Evolutionary conservation across 2,797 vertebrate genomes (phyloP).

Genomic region (Tinamus major): DNA sequence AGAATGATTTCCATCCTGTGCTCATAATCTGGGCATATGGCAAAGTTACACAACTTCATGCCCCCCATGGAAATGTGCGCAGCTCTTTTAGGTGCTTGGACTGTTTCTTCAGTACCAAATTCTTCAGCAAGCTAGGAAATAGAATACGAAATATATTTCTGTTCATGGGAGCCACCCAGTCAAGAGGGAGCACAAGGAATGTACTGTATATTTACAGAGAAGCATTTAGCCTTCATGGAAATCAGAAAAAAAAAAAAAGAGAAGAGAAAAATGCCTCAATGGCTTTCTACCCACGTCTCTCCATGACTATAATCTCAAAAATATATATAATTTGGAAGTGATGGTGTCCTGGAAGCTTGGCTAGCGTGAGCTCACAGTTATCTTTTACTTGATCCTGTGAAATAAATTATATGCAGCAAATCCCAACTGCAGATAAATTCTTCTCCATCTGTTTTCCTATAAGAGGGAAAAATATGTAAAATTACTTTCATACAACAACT

Average conservation of each 20-base stretch:
- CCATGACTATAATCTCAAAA: constrained; percentile 63
- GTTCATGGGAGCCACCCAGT: constrained; percentile 71
- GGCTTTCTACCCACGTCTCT: constrained; percentile 40
- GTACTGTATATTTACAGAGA: constrained; percentile 44
- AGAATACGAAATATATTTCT: constrained; percentile 58
- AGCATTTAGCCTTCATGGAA: constrained; percentile 41
- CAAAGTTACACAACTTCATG: not conserved
- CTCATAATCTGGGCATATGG: not conserved
- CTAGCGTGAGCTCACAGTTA: constrained; percentile 54
- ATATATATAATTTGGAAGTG: constrained; percentile 53
- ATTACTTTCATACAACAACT: constrained; percentile 71
- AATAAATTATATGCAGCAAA: constrained; percentile 78
- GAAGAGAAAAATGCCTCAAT: not conserved
- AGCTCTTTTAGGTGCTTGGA: not conserved
- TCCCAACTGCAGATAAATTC: constrained; percentile 74
- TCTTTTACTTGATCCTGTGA: constrained; percentile 73
- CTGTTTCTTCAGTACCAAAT: not conserved
- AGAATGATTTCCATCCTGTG: constrained; percentile 27
- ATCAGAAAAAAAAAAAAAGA: not conserved
- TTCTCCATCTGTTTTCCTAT: constrained; percentile 78
- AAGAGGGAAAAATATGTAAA: constrained; percentile 61
- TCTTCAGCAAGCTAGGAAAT: constrained; percentile 57
- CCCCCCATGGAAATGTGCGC: not conserved
- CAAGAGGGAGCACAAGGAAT: constrained; percentile 74
- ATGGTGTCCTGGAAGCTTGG: constrained; percentile 37